Conservation (phyloP, 2,888 invertebrate genomes). For the Papilio elwesi region DNA sequence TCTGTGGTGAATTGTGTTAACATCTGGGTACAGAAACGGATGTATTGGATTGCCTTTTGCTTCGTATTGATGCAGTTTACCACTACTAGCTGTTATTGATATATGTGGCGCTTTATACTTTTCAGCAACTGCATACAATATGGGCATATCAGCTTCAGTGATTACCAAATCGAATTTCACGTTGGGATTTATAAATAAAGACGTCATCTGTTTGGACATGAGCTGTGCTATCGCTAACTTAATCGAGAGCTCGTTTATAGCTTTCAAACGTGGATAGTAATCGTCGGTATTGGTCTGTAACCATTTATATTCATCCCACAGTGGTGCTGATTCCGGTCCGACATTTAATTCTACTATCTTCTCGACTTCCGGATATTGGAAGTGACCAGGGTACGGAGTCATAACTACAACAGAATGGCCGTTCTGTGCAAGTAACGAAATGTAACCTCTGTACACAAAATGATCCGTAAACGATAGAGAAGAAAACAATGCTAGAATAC, state of each 20-base stretch:
- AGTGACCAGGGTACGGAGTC: slow-evolving; percentile 77
- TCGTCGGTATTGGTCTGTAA: slow-evolving; percentile 71
- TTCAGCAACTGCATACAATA: slow-evolving; percentile 78
- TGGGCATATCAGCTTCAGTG: slow-evolving; percentile 80
- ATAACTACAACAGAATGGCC: slow-evolving; percentile 72
- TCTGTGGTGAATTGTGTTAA: slow-evolving; percentile 70
- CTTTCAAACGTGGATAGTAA: slow-evolving; percentile 60
- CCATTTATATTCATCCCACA: slow-evolving; percentile 69
- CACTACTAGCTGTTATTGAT: slow-evolving; percentile 77
- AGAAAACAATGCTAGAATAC: slow-evolving; percentile 72
- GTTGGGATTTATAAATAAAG: slow-evolving; percentile 69
- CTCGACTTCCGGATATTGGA: slow-evolving; percentile 64
- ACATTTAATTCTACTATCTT: slow-evolving; percentile 72
- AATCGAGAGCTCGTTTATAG: slow-evolving; percentile 64
- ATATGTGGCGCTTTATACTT: slow-evolving; percentile 83
- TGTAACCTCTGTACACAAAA: slow-evolving; percentile 69
- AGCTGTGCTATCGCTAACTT: slow-evolving; percentile 72
- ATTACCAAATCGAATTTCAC: slow-evolving; percentile 83
- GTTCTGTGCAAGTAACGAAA: slow-evolving; percentile 63
- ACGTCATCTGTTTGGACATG: slow-evolving; percentile 71
- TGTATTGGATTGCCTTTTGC: slow-evolving; percentile 81
- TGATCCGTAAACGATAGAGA: slow-evolving; percentile 75
- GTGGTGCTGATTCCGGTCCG: slow-evolving; percentile 63
- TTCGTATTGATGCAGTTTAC: slow-evolving; percentile 76
- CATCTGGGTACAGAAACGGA: slow-evolving; percentile 79